Percentiles rank a stretch among this genome's conserved stretches.
Evolutionary conservation across 2,797 vertebrate species (phyloP).

Genomic region (Notoglanidium macrostoma): DNA sequence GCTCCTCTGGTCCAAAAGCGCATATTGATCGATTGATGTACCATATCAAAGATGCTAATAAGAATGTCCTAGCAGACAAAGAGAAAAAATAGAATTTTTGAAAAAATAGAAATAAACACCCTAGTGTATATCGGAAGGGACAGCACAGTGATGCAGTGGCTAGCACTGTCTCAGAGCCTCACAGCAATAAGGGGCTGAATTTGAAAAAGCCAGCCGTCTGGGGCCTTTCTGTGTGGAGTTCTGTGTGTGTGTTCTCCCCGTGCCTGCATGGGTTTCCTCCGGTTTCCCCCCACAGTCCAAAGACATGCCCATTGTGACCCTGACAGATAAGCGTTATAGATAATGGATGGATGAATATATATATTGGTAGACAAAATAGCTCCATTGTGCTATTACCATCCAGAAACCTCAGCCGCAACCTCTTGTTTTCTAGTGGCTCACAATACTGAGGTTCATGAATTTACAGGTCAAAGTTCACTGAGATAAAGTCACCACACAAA

Average conservation of each 20-base stretch:
- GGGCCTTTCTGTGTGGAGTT: too few relatives aligned
- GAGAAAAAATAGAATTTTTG: background rate
- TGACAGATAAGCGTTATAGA: too few relatives aligned
- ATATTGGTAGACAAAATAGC: background rate
- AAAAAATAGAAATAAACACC: background rate
- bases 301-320: too few relatives aligned
- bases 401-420: background rate
- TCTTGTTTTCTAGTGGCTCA: too few relatives aligned
- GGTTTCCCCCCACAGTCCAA: too few relatives aligned
- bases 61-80: background rate
- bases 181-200: too few relatives aligned
- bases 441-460: background rate
- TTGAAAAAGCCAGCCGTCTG: too few relatives aligned
- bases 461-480: background rate
- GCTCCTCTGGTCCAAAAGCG: too few relatives aligned
- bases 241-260: too few relatives aligned
- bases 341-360: background rate
- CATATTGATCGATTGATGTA: background rate
- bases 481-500: background rate
- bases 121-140: background rate
- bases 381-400: background rate
- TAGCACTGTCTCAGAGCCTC: too few relatives aligned
- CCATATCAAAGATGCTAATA: background rate
- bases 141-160: too few relatives aligned
- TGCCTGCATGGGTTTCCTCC: too few relatives aligned